These are phyloP conservation scores for Turdus rufiventris DNA, from an alignment of 2,113 vertebrate species.

Conservation along the genomic window DNA sequence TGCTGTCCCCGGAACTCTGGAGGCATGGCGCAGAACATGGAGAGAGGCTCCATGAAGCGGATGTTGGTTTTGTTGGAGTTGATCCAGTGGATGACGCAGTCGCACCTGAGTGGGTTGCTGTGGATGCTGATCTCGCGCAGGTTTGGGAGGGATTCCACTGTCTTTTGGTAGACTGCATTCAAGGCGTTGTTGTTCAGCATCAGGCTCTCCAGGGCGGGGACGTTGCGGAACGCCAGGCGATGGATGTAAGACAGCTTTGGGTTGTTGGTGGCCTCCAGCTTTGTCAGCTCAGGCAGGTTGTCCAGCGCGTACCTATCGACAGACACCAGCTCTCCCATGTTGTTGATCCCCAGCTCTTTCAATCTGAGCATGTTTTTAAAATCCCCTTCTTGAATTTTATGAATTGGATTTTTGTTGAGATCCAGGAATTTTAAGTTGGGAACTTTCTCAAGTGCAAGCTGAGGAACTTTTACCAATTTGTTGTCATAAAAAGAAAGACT, in stretches of 20 bases:
- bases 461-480: conserved; percentile 87
- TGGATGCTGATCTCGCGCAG: conserved; percentile 96
- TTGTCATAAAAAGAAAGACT: conserved; percentile 98
- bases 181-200: conserved; percentile 97
- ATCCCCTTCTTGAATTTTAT: conserved; percentile 93
- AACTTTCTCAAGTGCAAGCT: conserved; percentile 92
- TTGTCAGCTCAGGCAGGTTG: conserved; percentile 94
- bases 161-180: conserved; percentile 89
- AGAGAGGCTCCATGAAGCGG: conserved; percentile 95
- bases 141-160: conserved; percentile 89
- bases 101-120: conserved; percentile 92
- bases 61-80: conserved; percentile 90
- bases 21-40: conserved; percentile 93
- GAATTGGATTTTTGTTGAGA: conserved; percentile 96
- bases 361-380: conserved; percentile 93
- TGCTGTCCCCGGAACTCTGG: conserved; percentile 85
- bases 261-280: conserved; percentile 96
- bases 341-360: conserved; percentile 96
- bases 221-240: conserved; percentile 87
- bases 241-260: conserved; percentile 93
- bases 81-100: conserved; percentile 96
- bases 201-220: conserved; percentile 92
- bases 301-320: conserved; percentile 89
- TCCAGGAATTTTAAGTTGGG: conserved; percentile 96
- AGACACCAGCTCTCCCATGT: conserved; percentile 94